phyloP scores from a whole-genome alignment of 2,888 invertebrate genomes.

The Blastobasis adustella region DNA sequence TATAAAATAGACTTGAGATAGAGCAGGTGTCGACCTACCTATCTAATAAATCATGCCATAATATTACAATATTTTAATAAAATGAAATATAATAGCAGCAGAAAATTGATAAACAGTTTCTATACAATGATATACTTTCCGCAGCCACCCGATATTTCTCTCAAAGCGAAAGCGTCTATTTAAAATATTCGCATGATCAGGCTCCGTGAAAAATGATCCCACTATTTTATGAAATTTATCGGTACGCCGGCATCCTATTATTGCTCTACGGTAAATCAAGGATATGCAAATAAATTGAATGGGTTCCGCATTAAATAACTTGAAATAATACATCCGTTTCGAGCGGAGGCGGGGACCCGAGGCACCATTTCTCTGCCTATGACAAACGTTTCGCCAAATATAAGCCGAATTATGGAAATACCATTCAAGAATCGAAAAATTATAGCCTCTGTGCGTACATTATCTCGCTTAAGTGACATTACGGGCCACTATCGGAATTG shows the following conservation, averaged over 20 bases:
- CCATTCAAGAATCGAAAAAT: constrained; percentile 52
- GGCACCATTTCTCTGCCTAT: constrained; percentile 17
- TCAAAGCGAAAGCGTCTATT: too few relatives aligned
- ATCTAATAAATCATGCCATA: too few relatives aligned
- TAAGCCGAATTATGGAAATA: constrained; percentile 58
- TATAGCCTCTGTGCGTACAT: constrained; percentile 52
- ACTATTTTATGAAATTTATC: constrained; percentile 8
- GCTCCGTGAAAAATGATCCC: constrained; percentile 23
- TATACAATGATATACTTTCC: constrained; percentile 21
- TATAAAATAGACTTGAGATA: too few relatives aligned
- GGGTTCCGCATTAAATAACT: constrained; percentile 36
- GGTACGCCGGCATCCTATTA: constrained; percentile 16
- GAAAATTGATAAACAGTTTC: constrained; percentile 23
- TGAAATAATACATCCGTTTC: constrained; percentile 34
- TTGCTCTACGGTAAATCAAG: constrained; percentile 30
- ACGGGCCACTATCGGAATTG: constrained; percentile 64
- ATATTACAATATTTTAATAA: too few relatives aligned
- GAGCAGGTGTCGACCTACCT: too few relatives aligned
- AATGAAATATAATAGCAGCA: too few relatives aligned
- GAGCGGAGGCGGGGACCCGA: constrained; percentile 17
- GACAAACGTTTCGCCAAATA: constrained; percentile 49
- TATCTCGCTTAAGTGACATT: constrained; percentile 49
- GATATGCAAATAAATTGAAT: constrained; percentile 34
- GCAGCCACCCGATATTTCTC: too few relatives aligned
- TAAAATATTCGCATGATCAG: constrained; percentile 17